Evolutionary conservation across 2,113 vertebrate species (phyloP).

Genomic region (Apaloderma vittatum): DNA sequence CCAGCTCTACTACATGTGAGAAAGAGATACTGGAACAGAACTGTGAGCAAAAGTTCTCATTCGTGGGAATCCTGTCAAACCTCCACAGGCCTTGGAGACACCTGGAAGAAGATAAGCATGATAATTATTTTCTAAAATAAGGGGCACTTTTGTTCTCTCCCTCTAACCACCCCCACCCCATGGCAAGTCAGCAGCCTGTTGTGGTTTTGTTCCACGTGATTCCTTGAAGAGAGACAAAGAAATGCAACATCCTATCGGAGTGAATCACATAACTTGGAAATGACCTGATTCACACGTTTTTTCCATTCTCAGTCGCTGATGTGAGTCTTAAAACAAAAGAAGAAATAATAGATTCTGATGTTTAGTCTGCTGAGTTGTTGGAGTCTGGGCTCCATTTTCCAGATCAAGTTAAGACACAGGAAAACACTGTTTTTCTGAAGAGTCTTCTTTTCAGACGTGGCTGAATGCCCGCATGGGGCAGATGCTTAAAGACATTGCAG

Average conservation of each 20-base stretch:
- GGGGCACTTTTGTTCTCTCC: conserved; percentile 2
- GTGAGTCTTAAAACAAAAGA: conserved; percentile 17
- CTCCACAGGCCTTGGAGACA: conserved; percentile 8
- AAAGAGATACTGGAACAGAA: neutral
- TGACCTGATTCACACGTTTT: conserved; percentile 71
- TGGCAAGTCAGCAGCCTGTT: conserved; percentile 56
- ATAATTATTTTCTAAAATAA: conserved; percentile 46
- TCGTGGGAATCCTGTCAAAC: conserved; percentile 30
- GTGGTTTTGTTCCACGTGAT: conserved; percentile 73
- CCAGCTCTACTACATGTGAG: conserved; percentile 3
- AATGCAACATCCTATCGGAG: conserved; percentile 56
- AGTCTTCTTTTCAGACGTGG: neutral
- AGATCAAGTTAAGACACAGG: neutral
- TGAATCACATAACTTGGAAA: conserved; percentile 76
- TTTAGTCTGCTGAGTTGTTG: neutral
- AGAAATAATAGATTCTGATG: neutral
- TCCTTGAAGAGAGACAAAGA: conserved; percentile 65
- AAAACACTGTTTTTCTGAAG: neutral
- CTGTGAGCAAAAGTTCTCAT: neutral
- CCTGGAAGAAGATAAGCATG: conserved; percentile 35
- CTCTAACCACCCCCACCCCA: neutral
- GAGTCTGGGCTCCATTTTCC: neutral
- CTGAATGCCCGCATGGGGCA: neutral
- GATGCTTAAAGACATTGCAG: neutral
- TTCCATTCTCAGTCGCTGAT: conserved; percentile 45